These are phyloP conservation scores for Tetramorium simillimum DNA, from an alignment of 1,140 invertebrate species.

Conservation along the genomic window DNA sequence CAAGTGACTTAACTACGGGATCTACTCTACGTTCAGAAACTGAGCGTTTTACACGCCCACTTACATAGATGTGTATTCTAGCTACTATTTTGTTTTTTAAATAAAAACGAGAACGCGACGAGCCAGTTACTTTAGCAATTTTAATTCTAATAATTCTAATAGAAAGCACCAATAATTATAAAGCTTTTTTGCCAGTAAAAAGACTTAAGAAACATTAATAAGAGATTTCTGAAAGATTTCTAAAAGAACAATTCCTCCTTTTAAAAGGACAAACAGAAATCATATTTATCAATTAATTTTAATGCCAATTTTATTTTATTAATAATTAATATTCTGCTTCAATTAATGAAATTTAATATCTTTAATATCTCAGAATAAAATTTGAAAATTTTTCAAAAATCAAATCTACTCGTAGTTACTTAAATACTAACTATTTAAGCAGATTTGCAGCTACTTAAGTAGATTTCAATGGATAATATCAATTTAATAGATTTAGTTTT, in stretches of 20 bases:
- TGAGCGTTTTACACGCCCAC: background rate
- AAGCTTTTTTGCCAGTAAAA: background rate
- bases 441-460: no score
- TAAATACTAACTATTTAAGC: no score
- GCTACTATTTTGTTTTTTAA: background rate
- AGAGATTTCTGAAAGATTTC: background rate
- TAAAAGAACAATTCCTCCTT: background rate
- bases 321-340: background rate
- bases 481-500: background rate
- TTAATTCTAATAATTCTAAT: conserved; percentile 4
- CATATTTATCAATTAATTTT: background rate
- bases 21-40: background rate
- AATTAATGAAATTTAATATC: background rate
- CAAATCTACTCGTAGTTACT: background rate
- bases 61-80: background rate
- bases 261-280: background rate
- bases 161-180: background rate
- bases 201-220: background rate
- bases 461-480: background rate
- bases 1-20: background rate
- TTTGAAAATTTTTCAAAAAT: background rate
- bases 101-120: background rate
- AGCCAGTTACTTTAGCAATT: background rate
- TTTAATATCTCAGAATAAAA: background rate
- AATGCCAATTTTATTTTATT: background rate